Base-by-base conservation (phyloP, 1,140 invertebrate genomes). In the Calliopsis andreniformis region DNA sequence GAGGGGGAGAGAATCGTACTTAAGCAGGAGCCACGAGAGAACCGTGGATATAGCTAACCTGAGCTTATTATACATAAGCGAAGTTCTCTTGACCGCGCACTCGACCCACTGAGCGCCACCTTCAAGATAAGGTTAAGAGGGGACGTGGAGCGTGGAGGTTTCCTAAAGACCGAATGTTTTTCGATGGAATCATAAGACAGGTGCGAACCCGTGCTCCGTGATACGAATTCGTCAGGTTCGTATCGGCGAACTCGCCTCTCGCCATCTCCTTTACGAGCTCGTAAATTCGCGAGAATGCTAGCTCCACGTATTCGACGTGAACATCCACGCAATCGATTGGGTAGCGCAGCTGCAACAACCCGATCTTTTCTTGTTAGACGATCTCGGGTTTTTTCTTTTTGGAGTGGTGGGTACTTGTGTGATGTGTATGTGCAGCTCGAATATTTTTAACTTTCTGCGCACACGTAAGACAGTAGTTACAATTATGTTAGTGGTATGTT, bases 51-150 rank as follows among this genome's bases (percentile, higher is more conserved):
- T 82, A 72, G n/a, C 68, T 67, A 72, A 43, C 62, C 62, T 49
- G 49, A 62, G 70, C 70, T 83, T 83, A 82, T 83, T 82, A 83
- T 83, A 79, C 82, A 83, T 83, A 82, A 83, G 83, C 70, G 66
- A 83, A 55, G 30, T 14, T 18, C 61, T 45, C 63, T 82, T 66
- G 58, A 75, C 53, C 55, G 80, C n/a, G 43, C 70, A 82, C 83
- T 86, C 80, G 80, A 86, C 82, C 83, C 51, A 85, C 32, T 86
- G 77, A 77, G 69, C 64, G 69, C 68, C 20, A 58, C 51, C 32
- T 64, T 47, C 66, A 58, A 68, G 75, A 43, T n/a, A 43, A 76
- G 30, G 58, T 39, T 79, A 75, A 79, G 35, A 55, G 51, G 70
- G 30, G 45, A 39, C 14, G 12, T 20, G 14, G 45, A 18, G 28